Evolutionary conservation across 2,888 invertebrate genomes (phyloP), one percentile per base, ranked within the genome.

Genomic region (Hypercompe scribonia): DNA sequence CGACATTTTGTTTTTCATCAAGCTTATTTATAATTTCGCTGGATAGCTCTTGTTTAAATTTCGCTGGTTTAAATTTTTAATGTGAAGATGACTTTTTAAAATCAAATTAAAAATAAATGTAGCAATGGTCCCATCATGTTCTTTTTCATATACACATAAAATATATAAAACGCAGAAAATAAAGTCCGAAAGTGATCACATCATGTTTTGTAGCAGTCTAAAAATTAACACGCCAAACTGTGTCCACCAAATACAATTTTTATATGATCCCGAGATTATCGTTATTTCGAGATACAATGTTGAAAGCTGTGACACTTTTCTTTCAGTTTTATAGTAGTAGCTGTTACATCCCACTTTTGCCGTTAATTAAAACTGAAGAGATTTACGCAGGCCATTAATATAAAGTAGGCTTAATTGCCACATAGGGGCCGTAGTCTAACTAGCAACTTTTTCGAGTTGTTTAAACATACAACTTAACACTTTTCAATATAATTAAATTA

Each of bases 221-320:
- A 31, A 61, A 61, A 31, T 58, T 28, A 13, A 58, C 28, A 1
- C 28, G 28, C 58, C 28, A n/a, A 24, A 54, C 50, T n/a, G 21
- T 54, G 50, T 54, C 50, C n/a, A n/a, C 24, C 10, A 5, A n/a
- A 11, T n/a, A 8, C 10, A 11, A 24, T 54, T n/a, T 54, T 54
- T n/a, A n/a, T 8, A 50, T 50, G 24, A 54, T 24, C 50, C n/a
- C 10, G 50, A n/a, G 50, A 54, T 31, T 50, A 24, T n/a, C 50
- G 33, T 54, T 11, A n/a, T 54, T 54, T 34, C 21, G n/a, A 34
- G n/a, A 54, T 42, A 31, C 11, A 28, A 24, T 39, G 68, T 68
- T 58, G 58, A 69, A 69, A 69, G 11, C 7, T 61, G 39, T 69
- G 58, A 69, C 42, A 42, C 36, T 33, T 69, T 61, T 31, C 42